phyloP scores from a whole-genome alignment of 2,888 invertebrate genomes.

The Punctoribates punctum region DNA sequence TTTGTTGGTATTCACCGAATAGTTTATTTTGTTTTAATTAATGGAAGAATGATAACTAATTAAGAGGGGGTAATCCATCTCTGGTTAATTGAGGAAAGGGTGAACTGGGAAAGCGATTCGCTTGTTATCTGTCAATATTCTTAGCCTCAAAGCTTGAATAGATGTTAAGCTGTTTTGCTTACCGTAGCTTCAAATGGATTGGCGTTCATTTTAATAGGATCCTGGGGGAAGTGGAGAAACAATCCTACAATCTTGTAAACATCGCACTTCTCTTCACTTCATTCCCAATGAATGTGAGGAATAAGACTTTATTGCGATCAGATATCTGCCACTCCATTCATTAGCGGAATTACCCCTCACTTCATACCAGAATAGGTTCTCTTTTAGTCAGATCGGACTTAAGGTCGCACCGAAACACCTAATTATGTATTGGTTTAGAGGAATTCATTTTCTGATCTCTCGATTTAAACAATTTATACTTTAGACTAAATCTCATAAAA shows the following conservation, averaged over 20 bases:
- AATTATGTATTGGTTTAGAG: not conserved
- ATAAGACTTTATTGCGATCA: not conserved
- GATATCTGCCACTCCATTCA: slow-evolving; percentile 15
- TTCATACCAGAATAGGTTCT: not conserved
- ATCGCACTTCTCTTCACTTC: not conserved
- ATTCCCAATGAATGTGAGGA: not conserved
- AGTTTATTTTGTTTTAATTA: not conserved
- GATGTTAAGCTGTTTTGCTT: slow-evolving; percentile 18
- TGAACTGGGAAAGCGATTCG: not conserved
- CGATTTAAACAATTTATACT: not conserved
- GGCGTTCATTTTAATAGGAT: slow-evolving; percentile 30
- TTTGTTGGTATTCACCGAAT: too few relatives aligned
- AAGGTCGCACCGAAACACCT: not conserved
- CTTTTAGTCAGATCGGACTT: not conserved
- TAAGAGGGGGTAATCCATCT: slow-evolving; percentile 21
- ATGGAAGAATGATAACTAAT: slow-evolving; percentile 11
- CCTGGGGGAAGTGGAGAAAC: slow-evolving; percentile 19
- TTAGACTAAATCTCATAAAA: not conserved
- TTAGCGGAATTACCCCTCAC: not conserved
- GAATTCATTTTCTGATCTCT: not conserved
- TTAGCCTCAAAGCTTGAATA: slow-evolving; percentile 1
- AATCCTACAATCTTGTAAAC: slow-evolving; percentile 22
- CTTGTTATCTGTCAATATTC: slow-evolving; percentile 23
- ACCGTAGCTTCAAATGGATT: not conserved
- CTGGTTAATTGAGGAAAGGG: slow-evolving; percentile 11